These are phyloP conservation scores for Sinella curviseta DNA, from an alignment of 1,140 invertebrate genomes.

Conservation along the genomic window DNA sequence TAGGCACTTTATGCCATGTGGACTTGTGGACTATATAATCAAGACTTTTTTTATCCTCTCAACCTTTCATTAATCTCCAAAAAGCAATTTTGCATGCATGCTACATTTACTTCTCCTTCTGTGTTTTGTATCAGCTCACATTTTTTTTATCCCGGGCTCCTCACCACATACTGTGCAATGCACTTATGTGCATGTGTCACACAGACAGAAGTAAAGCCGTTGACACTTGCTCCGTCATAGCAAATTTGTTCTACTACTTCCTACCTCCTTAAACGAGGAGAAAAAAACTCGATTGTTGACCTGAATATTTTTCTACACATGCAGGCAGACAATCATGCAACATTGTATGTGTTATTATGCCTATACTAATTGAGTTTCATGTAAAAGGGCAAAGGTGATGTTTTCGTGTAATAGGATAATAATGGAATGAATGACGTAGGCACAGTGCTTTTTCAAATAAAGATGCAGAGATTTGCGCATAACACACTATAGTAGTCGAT, in stretches of 20 bases:
- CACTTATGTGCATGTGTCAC: background rate
- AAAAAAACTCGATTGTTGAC: background rate
- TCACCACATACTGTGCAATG: too few relatives aligned
- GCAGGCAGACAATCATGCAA: background rate
- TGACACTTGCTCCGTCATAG: background rate
- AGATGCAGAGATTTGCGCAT: too few relatives aligned
- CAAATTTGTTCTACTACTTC: background rate
- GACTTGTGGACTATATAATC: too few relatives aligned
- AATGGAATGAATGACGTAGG: background rate
- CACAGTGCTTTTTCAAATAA: too few relatives aligned
- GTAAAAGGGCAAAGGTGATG: background rate
- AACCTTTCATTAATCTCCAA: background rate
- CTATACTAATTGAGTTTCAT: background rate
- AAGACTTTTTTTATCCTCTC: too few relatives aligned
- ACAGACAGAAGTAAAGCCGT: background rate
- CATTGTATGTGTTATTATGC: background rate
- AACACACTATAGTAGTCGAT: background rate
- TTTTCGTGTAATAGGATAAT: background rate
- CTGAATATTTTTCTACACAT: background rate
- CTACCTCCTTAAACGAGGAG: background rate
- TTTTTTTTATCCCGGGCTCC: too few relatives aligned
- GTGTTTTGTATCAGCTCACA: background rate
- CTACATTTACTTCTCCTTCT: background rate
- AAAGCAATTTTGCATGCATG: background rate
- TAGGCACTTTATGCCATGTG: too few relatives aligned